Percentiles rank a stretch among this genome's conserved stretches.
These are phyloP conservation scores for Bostrychus sinensis DNA, from an alignment of 2,113 vertebrate species.

Conservation along the genomic window DNA sequence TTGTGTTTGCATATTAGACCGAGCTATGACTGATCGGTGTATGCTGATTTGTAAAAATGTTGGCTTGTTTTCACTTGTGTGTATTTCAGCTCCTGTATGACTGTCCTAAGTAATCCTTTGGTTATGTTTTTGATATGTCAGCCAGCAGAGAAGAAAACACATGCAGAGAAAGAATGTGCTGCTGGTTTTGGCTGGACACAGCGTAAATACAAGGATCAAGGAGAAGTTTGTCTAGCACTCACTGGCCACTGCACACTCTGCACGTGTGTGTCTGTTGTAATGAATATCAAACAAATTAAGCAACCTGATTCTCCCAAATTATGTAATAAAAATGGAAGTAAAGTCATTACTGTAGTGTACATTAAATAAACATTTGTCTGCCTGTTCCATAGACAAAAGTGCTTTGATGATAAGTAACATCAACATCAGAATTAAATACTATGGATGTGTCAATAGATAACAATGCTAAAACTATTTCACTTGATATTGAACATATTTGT, in stretches of 20 bases:
- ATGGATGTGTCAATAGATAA: too few species aligned
- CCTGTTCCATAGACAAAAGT: too few species aligned
- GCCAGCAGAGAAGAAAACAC: slow-evolving; percentile 16
- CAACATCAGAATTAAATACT: too few species aligned
- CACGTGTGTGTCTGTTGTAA: not conserved
- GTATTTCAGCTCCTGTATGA: not conserved
- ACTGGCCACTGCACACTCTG: not conserved
- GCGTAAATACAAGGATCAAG: slow-evolving; percentile 50
- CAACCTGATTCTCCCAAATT: not conserved
- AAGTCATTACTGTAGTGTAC: not conserved
- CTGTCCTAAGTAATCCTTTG: slow-evolving; percentile 11
- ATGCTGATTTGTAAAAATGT: not conserved
- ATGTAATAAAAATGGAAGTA: too few species aligned
- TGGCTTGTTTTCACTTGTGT: not conserved
- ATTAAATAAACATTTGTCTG: too few species aligned
- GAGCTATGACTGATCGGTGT: not conserved
- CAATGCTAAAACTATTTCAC: too few species aligned
- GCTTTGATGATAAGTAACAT: too few species aligned
- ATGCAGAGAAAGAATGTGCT: slow-evolving; percentile 16
- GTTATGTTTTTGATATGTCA: slow-evolving; percentile 26
- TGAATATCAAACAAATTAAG: not conserved
- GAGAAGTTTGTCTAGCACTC: slow-evolving; percentile 15
- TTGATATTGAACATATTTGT: too few species aligned
- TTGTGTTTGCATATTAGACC: not conserved
- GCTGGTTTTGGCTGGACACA: slow-evolving; percentile 40